Evolutionary conservation across 2,113 vertebrate genomes (phyloP).

Genomic region (Hippocampus zosterae): DNA sequence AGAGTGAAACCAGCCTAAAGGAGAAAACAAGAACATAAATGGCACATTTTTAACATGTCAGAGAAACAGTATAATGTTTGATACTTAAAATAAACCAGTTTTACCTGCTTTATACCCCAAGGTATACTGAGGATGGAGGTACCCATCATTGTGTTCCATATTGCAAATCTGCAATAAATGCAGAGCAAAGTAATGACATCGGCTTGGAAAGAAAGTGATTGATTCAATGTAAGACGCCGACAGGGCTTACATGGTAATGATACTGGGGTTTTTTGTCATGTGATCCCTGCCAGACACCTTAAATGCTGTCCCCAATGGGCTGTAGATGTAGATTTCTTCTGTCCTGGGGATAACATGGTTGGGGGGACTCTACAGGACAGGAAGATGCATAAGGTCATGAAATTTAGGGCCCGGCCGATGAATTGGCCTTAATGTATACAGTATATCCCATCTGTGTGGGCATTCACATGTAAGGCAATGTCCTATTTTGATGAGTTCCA

Average conservation of each 20-base stretch:
- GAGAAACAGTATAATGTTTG: too few relatives aligned
- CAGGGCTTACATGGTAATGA: conserved; percentile 88
- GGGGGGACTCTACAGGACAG: conserved; percentile 80
- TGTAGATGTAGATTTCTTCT: conserved; percentile 89
- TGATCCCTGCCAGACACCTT: conserved; percentile 79
- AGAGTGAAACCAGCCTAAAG: conserved; percentile 90
- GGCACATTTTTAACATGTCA: background rate
- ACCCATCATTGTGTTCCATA: conserved; percentile 99
- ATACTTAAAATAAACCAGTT: conserved; percentile 1
- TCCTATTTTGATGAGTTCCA: background rate
- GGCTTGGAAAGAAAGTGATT: background rate
- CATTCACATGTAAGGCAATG: too few relatives aligned
- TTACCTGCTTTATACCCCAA: conserved; percentile 97
- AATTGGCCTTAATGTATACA: too few relatives aligned
- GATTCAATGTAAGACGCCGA: background rate
- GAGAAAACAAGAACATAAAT: background rate
- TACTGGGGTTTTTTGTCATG: conserved; percentile 84
- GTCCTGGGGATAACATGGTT: conserved; percentile 88
- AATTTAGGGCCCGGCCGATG: too few relatives aligned
- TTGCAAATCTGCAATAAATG: conserved; percentile 81
- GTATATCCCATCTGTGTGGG: too few relatives aligned
- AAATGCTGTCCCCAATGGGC: conserved; percentile 89
- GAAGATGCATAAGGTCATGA: background rate
- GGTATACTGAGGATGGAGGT: conserved; percentile 97
- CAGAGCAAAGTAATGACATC: background rate